Base-by-base conservation (phyloP, 1,140 invertebrate species). In the Cyrtorhinus lividipennis region DNA sequence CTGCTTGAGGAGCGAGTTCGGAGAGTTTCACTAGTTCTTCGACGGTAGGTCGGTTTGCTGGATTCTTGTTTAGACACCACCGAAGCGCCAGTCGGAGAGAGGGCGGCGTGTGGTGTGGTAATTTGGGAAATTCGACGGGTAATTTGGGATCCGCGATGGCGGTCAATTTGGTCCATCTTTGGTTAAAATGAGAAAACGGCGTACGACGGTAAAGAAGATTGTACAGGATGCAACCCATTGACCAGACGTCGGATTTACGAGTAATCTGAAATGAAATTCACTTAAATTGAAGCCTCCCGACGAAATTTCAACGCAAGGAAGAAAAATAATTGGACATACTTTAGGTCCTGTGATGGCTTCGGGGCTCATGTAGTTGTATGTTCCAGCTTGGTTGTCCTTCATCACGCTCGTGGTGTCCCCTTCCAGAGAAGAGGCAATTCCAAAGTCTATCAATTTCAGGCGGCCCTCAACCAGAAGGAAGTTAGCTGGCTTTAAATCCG, bases 361-460 rank as follows among this genome's bases (percentile, higher is more conserved):
- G 0, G 95, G 95, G 74, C 92, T 94, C 73, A 98, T 98, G 73
- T 95, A 98, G 74, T 95, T 96, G 68, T 91, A 84, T 0, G 95
- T 98, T 24, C 95, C 95, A 45, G 83, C 81, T 57, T 82, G 83
- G 61, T 81, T 81, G 66, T 87, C 83, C 72, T 90, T 92, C 15
- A 90, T 77, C 30, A 97, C 87, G 69, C 88, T 92, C 0, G 95
- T 98, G 72, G 86, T 86, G 71, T 98, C 93, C 46, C 81, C 78
- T 69, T 90, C 85, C 58, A 98, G 81, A 58, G 84, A 84, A 56
- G 90, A 90, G n/a, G 95, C 88, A 68, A 98, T 98, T 23, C 95
- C 95, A 78, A 99, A 98, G 77, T 99, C 95, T 65, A 99, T 99
- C 23, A 98, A 75, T 77, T 98, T 98, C 2, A 99, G 73, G 56